phyloP scores from a whole-genome alignment of 2,888 invertebrate species.

The Shargacucullia verbasci region DNA sequence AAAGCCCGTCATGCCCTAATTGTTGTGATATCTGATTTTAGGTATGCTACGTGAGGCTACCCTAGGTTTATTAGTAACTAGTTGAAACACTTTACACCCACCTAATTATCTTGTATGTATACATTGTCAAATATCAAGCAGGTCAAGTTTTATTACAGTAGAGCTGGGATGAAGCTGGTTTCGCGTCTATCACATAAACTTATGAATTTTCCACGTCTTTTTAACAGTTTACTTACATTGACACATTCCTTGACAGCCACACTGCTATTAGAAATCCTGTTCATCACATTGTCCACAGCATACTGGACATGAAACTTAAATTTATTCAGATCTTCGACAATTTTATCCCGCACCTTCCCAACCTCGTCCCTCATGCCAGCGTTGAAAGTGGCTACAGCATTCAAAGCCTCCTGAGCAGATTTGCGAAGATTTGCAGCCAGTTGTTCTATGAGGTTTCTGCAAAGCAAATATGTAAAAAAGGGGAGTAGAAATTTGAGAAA shows the following conservation, averaged over 20 bases:
- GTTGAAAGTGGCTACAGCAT: conserved; percentile 68
- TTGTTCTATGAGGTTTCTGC: conserved; percentile 71
- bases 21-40: too few relatives aligned
- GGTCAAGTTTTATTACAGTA: too few relatives aligned
- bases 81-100: too few relatives aligned
- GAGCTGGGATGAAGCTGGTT: too few relatives aligned
- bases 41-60: too few relatives aligned
- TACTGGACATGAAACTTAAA: conserved; percentile 65
- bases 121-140: too few relatives aligned
- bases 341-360: conserved; percentile 58
- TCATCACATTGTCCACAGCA: conserved; percentile 66
- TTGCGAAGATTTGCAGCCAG: conserved; percentile 67
- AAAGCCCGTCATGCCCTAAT: too few relatives aligned
- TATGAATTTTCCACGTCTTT: too few relatives aligned
- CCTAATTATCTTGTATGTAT: too few relatives aligned
- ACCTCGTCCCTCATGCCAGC: conserved; percentile 68
- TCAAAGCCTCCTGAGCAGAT: conserved; percentile 70
- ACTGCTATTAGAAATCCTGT: conserved; percentile 67
- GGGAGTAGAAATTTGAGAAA: too few relatives aligned
- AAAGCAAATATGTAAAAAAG: neutral
- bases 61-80: too few relatives aligned
- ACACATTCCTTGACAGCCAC: conserved; percentile 70
- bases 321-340: conserved; percentile 64
- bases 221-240: conserved; percentile 73
- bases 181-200: too few relatives aligned